phyloP scores from a whole-genome alignment of 2,888 invertebrate genomes.

The Scaeva pyrastri region DNA sequence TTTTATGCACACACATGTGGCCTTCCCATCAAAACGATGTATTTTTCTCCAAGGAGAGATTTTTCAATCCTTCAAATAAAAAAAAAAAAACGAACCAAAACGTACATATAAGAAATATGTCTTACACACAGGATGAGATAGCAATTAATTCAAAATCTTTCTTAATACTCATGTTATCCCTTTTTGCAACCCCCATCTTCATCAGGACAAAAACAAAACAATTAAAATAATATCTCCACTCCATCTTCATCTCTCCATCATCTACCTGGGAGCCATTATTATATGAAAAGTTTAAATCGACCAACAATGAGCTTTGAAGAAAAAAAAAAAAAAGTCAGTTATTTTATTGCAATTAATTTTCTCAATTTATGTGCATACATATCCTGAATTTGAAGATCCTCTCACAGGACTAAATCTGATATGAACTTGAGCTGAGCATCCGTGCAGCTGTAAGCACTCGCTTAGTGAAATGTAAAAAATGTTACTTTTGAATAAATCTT shows the following conservation, averaged over 20 bases:
- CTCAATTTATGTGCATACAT: constrained; percentile 41
- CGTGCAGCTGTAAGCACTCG: constrained; percentile 14
- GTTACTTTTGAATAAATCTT: background rate
- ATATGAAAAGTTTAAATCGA: background rate
- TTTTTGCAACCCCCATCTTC: constrained; percentile 8
- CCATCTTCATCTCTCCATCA: no score
- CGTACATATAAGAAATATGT: constrained; percentile 19
- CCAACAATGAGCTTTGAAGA: background rate
- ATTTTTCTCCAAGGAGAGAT: constrained; percentile 14
- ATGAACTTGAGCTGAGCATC: background rate
- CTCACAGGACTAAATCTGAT: constrained; percentile 5
- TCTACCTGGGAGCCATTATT: no score
- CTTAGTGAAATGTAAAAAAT: constrained; percentile 13
- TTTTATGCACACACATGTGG: constrained; percentile 57
- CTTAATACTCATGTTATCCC: constrained; percentile 11
- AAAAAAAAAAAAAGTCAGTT: background rate
- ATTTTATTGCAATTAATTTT: constrained; percentile 44
- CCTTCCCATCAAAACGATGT: constrained; percentile 29
- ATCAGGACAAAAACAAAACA: constrained; percentile 2
- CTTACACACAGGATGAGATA: constrained; percentile 26
- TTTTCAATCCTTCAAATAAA: constrained; percentile 1
- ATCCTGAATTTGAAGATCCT: constrained; percentile 25
- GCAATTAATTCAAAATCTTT: constrained; percentile 49
- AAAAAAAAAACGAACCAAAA: background rate
- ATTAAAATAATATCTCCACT: constrained; percentile 5